Evolutionary conservation across 2,797 vertebrate species (phyloP).

Genomic region (Peromyscus eremicus): DNA sequence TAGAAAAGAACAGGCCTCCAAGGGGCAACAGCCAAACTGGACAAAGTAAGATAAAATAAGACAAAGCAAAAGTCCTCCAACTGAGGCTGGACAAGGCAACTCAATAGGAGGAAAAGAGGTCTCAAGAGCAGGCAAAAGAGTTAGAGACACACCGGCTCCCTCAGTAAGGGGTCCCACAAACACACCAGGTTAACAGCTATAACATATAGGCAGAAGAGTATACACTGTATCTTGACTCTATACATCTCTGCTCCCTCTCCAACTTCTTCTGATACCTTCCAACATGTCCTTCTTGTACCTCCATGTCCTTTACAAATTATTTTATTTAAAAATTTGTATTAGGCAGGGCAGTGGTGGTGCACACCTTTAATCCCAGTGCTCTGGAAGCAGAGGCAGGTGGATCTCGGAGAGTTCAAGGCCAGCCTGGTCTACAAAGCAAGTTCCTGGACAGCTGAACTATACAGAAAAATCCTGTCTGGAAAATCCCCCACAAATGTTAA

Average conservation of each 20-base stretch:
- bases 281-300: neutral
- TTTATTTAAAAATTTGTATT: neutral
- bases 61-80: neutral
- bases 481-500: too few species aligned
- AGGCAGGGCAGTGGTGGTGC: too few species aligned
- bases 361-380: too few species aligned
- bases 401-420: too few species aligned
- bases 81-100: neutral
- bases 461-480: too few species aligned
- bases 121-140: neutral
- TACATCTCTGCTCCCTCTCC: neutral
- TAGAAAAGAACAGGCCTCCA: neutral
- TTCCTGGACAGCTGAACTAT: too few species aligned
- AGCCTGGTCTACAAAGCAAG: too few species aligned
- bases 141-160: neutral
- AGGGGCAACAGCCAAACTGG: neutral
- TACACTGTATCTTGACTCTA: neutral
- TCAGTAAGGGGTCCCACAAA: neutral
- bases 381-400: too few species aligned
- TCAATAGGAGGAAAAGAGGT: neutral
- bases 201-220: neutral
- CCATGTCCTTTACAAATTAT: neutral
- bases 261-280: neutral
- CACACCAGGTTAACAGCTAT: neutral
- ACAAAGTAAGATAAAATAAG: neutral